Conservation (phyloP, 1,140 invertebrate genomes). For the Drosophila parabipectinata region DNA sequence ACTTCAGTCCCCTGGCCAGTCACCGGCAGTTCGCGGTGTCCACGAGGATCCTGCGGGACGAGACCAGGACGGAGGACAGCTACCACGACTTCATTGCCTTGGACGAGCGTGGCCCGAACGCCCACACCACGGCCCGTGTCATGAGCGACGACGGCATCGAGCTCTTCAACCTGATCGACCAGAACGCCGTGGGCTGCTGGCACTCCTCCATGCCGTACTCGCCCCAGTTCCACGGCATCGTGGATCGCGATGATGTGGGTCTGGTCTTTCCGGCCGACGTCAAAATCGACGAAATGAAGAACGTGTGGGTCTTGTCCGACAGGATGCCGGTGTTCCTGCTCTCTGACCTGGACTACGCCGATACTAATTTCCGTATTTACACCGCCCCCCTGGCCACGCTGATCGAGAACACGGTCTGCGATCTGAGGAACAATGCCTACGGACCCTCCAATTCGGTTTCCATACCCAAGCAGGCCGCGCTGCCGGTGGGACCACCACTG, state of each 20-base stretch:
- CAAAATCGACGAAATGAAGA: constrained; percentile 88
- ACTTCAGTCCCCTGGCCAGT: constrained; percentile 91
- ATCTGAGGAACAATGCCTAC: constrained; percentile 82
- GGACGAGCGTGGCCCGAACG: constrained; percentile 87
- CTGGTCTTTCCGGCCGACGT: constrained; percentile 91
- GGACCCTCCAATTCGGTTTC: constrained; percentile 65
- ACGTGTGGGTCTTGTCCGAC: constrained; percentile 92
- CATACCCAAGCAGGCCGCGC: constrained; percentile 44
- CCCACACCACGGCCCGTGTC: constrained; percentile 89
- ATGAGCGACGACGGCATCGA: constrained; percentile 90
- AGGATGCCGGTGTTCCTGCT: constrained; percentile 91
- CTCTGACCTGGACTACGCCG: constrained; percentile 89
- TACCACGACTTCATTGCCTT: constrained; percentile 90
- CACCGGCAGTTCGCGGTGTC: constrained; percentile 91
- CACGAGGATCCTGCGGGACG: constrained; percentile 88
- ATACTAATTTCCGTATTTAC: constrained; percentile 91
- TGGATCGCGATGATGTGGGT: constrained; percentile 90
- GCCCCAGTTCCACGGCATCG: constrained; percentile 88
- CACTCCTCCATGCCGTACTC: constrained; percentile 88
- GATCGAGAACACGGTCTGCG: constrained; percentile 89
- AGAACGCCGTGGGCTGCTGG: constrained; percentile 93
- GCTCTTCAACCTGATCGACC: constrained; percentile 91
- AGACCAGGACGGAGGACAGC: constrained; percentile 87
- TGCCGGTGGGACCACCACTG: constrained; percentile 24
- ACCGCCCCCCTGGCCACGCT: constrained; percentile 87